Evolutionary conservation across 2,888 invertebrate genomes (phyloP).

Genomic region (Dicyrtomina minuta): DNA sequence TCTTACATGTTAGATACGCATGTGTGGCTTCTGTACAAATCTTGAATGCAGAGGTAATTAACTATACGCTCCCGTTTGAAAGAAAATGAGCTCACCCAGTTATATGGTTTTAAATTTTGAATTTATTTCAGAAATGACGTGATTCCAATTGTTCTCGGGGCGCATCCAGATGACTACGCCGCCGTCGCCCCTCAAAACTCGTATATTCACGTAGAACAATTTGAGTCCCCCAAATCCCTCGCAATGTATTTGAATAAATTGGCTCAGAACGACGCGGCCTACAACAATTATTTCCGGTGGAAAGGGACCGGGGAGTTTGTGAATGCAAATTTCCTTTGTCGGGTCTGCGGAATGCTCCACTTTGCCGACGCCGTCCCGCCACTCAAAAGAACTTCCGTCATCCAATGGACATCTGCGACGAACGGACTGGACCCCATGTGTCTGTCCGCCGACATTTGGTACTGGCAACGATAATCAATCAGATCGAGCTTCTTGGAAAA

Average conservation of each 20-base stretch:
- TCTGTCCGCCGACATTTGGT: too few species aligned
- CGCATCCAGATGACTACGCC: constrained; percentile 50
- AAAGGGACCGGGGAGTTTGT: constrained; percentile 55
- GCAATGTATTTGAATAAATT: constrained; percentile 62
- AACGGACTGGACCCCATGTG: too few species aligned
- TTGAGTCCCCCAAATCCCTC: constrained; percentile 47
- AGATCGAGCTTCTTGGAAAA: too few species aligned
- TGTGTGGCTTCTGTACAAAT: too few species aligned
- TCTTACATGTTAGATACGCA: too few species aligned
- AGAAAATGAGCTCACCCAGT: too few species aligned
- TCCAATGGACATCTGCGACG: too few species aligned
- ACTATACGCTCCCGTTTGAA: too few species aligned
- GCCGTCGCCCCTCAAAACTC: constrained; percentile 47
- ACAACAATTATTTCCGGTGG: constrained; percentile 64
- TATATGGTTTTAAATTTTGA: too few species aligned
- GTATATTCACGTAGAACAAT: constrained; percentile 49
- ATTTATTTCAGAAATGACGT: constrained; percentile 44
- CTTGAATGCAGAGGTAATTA: too few species aligned
- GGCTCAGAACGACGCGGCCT: constrained; percentile 57
- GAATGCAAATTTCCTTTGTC: constrained; percentile 42
- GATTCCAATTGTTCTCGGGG: constrained; percentile 49
- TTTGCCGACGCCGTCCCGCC: constrained; percentile 36
- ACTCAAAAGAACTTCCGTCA: too few species aligned
- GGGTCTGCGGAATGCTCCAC: constrained; percentile 49
- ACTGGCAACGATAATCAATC: too few species aligned